Evolutionary conservation across 2,113 vertebrate genomes (phyloP).

Genomic region (Gobius niger): DNA sequence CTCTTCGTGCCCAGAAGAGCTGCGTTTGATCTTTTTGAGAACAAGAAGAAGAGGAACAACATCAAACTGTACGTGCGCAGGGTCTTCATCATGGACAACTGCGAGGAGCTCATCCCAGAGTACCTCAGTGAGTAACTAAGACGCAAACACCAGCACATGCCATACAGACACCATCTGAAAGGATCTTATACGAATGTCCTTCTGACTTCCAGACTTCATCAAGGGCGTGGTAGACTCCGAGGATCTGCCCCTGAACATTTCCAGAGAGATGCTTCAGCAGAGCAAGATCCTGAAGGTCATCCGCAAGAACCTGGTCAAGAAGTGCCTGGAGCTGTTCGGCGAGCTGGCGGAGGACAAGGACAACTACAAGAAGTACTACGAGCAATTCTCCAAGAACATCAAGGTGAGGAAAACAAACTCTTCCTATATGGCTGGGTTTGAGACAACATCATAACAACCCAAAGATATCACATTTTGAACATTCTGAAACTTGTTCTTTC

Average conservation of each 20-base stretch:
- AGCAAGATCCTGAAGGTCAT: conserved; percentile 99
- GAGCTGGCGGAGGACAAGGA: conserved; percentile 94
- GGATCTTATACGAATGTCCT: conserved; percentile 1
- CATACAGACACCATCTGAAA: background rate
- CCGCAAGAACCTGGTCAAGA: conserved; percentile 96
- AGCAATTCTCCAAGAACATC: conserved; percentile 97
- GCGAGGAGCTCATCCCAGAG: conserved; percentile 94
- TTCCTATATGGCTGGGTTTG: too few relatives aligned
- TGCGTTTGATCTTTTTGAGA: conserved; percentile 95
- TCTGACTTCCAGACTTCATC: conserved; percentile 83
- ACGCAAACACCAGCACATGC: background rate
- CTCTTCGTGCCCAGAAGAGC: conserved; percentile 92
- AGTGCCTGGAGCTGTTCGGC: conserved; percentile 92
- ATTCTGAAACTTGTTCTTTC: background rate
- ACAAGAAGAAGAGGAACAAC: conserved; percentile 95
- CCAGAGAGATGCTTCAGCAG: conserved; percentile 97
- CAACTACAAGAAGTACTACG: conserved; percentile 95
- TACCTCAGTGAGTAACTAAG: conserved; percentile 88
- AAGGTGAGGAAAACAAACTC: conserved; percentile 77
- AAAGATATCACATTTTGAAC: background rate
- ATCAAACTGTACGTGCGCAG: conserved; percentile 96
- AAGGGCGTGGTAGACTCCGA: conserved; percentile 97
- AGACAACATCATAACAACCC: too few relatives aligned
- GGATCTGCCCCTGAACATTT: conserved; percentile 96
- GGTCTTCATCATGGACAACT: conserved; percentile 99